Percentiles rank a stretch among this genome's conserved stretches.
Evolutionary conservation across 2,888 invertebrate genomes (phyloP).

Genomic region (Cerastoderma edule): DNA sequence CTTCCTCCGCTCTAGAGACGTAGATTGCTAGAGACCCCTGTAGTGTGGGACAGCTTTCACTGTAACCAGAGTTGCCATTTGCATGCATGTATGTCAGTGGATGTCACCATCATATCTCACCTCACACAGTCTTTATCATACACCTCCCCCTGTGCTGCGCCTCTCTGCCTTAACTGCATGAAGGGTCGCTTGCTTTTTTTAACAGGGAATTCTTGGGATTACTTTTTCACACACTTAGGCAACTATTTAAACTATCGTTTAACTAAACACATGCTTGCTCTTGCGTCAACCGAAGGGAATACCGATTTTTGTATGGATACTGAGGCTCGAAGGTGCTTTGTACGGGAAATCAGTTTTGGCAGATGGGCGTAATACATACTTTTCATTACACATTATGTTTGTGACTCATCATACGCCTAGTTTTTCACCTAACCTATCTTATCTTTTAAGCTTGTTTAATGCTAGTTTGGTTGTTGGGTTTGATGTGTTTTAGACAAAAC

Average conservation of each 20-base stretch:
- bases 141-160: constrained; percentile 56
- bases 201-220: constrained; percentile 4
- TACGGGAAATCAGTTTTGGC: constrained; percentile 52
- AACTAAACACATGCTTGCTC: constrained; percentile 2
- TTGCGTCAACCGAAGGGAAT: constrained; percentile 11
- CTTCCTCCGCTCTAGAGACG: constrained; percentile 53
- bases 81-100: constrained; percentile 58
- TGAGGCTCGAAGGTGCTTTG: constrained; percentile 68
- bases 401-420: neutral
- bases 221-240: neutral
- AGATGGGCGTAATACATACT: constrained; percentile 50
- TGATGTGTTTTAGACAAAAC: too few relatives aligned
- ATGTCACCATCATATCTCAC: constrained; percentile 54
- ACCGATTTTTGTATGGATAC: constrained; percentile 14
- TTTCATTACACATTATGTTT: constrained; percentile 4
- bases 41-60: constrained; percentile 26
- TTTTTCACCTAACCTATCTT: neutral
- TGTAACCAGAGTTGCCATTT: constrained; percentile 30
- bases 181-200: constrained; percentile 55
- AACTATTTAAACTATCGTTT: neutral
- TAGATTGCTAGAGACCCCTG: constrained; percentile 53
- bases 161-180: constrained; percentile 60
- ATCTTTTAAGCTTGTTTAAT: too few relatives aligned
- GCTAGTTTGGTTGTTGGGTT: too few relatives aligned
- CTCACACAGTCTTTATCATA: constrained; percentile 39